Evolutionary conservation across 2,797 vertebrate species (phyloP).

Genomic region (Microhierax caerulescens): DNA sequence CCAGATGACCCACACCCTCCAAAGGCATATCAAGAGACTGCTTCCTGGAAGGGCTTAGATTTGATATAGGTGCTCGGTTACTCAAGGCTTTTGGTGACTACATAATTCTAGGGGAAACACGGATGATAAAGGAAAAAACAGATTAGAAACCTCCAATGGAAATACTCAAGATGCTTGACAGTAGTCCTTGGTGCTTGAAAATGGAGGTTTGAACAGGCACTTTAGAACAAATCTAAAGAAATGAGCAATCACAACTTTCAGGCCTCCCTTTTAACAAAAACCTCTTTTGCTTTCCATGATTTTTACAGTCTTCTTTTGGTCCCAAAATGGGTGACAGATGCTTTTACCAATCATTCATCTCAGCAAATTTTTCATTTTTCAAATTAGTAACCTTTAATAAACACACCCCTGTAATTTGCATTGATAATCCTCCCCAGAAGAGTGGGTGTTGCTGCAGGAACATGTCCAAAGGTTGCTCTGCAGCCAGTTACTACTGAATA

Average conservation of each 20-base stretch:
- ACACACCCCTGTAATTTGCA: slow-evolving; percentile 70
- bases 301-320: neutral
- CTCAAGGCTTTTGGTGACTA: neutral
- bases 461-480: slow-evolving; percentile 55
- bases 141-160: neutral
- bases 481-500: slow-evolving; percentile 38
- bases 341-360: slow-evolving; percentile 9
- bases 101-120: neutral
- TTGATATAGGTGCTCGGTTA: neutral
- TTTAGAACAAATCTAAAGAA: neutral
- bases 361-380: slow-evolving; percentile 59
- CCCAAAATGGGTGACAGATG: slow-evolving; percentile 20
- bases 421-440: slow-evolving; percentile 72
- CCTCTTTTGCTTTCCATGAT: neutral
- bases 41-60: neutral
- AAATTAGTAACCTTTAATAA: slow-evolving; percentile 66
- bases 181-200: neutral
- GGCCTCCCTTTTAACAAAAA: neutral
- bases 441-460: slow-evolving; percentile 66
- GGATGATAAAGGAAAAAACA: neutral
- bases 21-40: neutral
- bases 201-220: neutral
- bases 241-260: neutral
- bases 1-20: neutral
- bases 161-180: neutral